Evolutionary conservation across 2,888 invertebrate species (phyloP).

Genomic region (Fabriciana adippe): DNA sequence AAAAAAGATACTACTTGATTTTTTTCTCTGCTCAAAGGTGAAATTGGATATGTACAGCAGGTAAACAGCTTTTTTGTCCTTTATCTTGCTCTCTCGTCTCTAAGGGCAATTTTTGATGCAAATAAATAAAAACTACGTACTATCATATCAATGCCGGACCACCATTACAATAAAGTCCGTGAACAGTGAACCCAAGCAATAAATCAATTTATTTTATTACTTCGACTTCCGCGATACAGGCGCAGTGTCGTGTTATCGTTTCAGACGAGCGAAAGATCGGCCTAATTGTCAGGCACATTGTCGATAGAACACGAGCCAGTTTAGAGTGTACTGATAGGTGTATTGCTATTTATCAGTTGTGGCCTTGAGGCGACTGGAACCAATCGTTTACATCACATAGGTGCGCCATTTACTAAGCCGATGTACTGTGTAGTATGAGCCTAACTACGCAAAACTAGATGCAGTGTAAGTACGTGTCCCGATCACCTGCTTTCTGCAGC

Average conservation of each 20-base stretch:
- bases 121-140: neutral
- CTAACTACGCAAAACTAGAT: neutral
- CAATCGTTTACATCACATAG: slow-evolving; percentile 61
- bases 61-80: no score
- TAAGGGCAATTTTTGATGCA: no score
- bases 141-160: neutral
- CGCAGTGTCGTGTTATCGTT: slow-evolving; percentile 26
- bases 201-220: slow-evolving; percentile 31
- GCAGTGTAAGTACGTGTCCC: neutral
- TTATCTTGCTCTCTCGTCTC: no score
- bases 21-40: no score
- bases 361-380: slow-evolving; percentile 71
- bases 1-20: no score
- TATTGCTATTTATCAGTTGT: slow-evolving; percentile 59
- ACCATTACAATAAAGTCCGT: slow-evolving; percentile 16
- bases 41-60: no score
- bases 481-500: slow-evolving; percentile 23
- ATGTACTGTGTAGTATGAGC: slow-evolving; percentile 8
- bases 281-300: slow-evolving; percentile 56
- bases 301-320: slow-evolving; percentile 46
- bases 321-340: slow-evolving; percentile 47
- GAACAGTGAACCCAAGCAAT: slow-evolving; percentile 27
- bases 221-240: slow-evolving; percentile 17
- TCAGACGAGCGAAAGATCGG: slow-evolving; percentile 20
- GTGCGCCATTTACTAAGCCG: slow-evolving; percentile 52